Evolutionary conservation across 1,140 invertebrate species (phyloP), one percentile per base, ranked within the genome.

Genomic region (Diprion similis): DNA sequence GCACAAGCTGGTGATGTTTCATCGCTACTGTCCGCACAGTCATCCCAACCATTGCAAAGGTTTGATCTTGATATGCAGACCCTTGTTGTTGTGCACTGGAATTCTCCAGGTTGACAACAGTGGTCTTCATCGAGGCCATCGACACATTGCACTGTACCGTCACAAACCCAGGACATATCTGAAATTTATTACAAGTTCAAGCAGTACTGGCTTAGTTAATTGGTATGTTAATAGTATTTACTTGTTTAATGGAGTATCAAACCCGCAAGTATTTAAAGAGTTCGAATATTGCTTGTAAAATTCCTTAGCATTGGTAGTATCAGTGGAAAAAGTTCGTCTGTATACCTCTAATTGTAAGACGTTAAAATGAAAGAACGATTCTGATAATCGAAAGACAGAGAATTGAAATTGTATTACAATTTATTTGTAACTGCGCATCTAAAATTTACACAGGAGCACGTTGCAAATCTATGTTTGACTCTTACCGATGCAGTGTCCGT

Each of bases 401-500:
- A 68, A 46, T 66, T 3, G 13, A 15, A 15, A 64, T 15, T 64
- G 59, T 64, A 64, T 15, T 7, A 15, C 17, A 64, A 64, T 64
- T 64, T 64, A 17, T 64, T 15, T 64, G 59, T 65, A 72, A 69
- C 48, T 46, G 70, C 19, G 71, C 19, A 70, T 70, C 13, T 48
- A 17, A 45, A 64, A 71, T 71, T 71, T n/a, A 70, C 46, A 37
- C 24, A 1, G 6, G 24, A 37, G 24, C 24, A 37, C 24, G 6
- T 37, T 37, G 24, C 24, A 37, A 37, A 37, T 37, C 6, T 37
- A 10, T 59, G 11, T 17, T 17, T 6, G 51, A 59, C 6, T 78
- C 83, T 92, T 89, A 87, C 93, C 92, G 24, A 95, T 94, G 80
- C 95, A 96, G n/a, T 93, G 90, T 10, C 92, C 92, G 81, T 92